Evolutionary conservation across 2,888 invertebrate genomes (phyloP), one percentile per base, ranked within the genome.

Genomic region (Erebia epiphron): DNA sequence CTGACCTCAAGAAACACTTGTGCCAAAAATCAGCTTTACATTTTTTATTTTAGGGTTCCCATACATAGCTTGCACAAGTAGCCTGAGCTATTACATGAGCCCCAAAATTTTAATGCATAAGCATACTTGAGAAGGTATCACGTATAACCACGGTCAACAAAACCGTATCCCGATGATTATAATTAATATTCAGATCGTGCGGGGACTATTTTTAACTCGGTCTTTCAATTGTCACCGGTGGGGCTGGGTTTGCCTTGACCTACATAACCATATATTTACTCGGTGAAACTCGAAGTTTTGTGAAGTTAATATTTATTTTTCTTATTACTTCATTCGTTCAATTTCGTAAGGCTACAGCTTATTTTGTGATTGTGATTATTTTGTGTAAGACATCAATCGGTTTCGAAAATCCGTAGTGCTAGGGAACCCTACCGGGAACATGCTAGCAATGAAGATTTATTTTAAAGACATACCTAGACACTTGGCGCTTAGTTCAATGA

Each of bases 131-230:
- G 13, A 11, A 13, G 2, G 10, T 16, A 9, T 54, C 2, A 10
- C 18, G 11, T 41, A 11, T 11, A 64, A n/a, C 13, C 11, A 35
- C 50, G 50, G 60, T 61, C 60, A 43, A n/a, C 43, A 62, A 21
- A 49, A 49, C 26, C 16, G 64, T 16, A 54, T 64, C 49, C 62
- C 21, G 62, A 62, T 46, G 62, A 62, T 49, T 49, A 46, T 64
- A 54, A 64, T 65, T 54, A 41, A 43, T 54, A 64, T 65, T 56
- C 43, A 8, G 56, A 58, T 58, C 58, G 67, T 49, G 67, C 26
- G 67, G 67, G 49, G 67, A 58, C 67, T 67, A 67, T 67, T 67
- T 67, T 67, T 58, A 67, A 67, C 57, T 58, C 67, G 21, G 49
- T 67, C 10, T 58, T 49, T 67, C 67, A 67, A 67, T 67, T 67